Conservation (phyloP, 2,888 invertebrate species). For the Branchipolynoe longqiensis region DNA sequence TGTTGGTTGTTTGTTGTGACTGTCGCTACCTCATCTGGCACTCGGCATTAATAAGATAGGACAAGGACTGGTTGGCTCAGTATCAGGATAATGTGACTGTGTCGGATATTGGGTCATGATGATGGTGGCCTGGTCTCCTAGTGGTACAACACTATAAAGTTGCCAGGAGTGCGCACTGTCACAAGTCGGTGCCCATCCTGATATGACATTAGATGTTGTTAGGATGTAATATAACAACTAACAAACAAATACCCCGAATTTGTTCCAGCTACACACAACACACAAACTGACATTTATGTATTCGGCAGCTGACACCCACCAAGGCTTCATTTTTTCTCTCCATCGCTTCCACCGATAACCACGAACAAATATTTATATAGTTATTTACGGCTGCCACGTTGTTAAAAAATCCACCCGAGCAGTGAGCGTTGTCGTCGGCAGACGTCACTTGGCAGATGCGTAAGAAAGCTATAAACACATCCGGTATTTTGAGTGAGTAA, state of each 20-base stretch:
- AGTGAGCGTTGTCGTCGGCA: not conserved
- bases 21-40: no score
- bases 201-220: no score
- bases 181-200: no score
- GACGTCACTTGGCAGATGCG: constrained; percentile 4
- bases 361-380: not conserved
- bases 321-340: not conserved
- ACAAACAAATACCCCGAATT: not conserved
- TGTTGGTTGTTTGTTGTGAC: no score
- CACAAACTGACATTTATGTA: not conserved
- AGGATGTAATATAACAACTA: no score
- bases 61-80: no score
- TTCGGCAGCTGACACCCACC: not conserved
- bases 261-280: not conserved
- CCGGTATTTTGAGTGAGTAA: constrained; percentile 32
- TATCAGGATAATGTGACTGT: no score
- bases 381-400: constrained; percentile 8
- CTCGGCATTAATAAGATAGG: no score
- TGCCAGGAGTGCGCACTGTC: no score
- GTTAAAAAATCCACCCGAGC: not conserved
- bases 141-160: no score
- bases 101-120: no score
- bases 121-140: no score
- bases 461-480: not conserved
- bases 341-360: not conserved